Conservation (phyloP, 2,888 invertebrate species). For the Eupithecia pulchellata region DNA sequence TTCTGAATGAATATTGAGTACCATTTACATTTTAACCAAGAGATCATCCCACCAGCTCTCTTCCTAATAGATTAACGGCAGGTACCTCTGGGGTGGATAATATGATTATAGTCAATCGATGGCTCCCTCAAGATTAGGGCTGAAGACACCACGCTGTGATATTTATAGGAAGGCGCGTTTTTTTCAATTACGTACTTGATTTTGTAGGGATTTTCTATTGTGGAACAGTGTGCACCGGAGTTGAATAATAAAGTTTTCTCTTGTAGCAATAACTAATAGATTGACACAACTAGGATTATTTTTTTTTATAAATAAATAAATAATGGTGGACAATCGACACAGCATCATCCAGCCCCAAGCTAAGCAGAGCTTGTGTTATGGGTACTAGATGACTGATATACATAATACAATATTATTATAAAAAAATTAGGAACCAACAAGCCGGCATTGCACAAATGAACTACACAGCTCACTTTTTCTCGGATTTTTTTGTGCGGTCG, state of each 20-base stretch:
- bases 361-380: no score
- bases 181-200: slow-evolving; percentile 44
- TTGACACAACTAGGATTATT: neutral
- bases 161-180: slow-evolving; percentile 60
- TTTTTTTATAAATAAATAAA: no score
- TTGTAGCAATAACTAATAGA: neutral
- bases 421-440: neutral
- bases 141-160: slow-evolving; percentile 66
- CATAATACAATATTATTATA: no score
- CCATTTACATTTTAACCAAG: slow-evolving; percentile 51
- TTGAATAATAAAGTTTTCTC: neutral
- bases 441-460: neutral
- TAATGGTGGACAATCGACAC: no score
- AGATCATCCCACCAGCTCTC: slow-evolving; percentile 56
- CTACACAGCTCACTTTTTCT: neutral
- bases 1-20: slow-evolving; percentile 29
- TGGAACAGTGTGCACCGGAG: neutral
- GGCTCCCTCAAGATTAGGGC: slow-evolving; percentile 64
- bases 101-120: slow-evolving; percentile 80
- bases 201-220: slow-evolving; percentile 27
- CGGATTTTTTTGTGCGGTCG: neutral
- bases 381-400: no score
- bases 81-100: slow-evolving; percentile 70
- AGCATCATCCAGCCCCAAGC: no score
- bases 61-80: slow-evolving; percentile 70